Evolutionary conservation across 2,888 invertebrate species (phyloP).

Genomic region (Tenthredo livida): DNA sequence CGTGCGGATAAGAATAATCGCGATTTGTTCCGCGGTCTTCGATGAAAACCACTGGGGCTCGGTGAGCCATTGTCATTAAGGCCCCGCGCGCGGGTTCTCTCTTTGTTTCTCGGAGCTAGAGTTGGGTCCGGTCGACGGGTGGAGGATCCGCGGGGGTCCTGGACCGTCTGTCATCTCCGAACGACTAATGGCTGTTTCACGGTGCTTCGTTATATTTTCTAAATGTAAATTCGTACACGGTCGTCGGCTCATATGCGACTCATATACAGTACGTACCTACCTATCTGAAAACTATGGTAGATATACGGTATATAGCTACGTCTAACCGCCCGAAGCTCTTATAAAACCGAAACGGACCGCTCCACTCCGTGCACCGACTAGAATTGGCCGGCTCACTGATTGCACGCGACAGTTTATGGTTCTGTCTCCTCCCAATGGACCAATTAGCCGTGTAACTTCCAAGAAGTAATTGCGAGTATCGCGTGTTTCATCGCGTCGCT

Average conservation of each 20-base stretch:
- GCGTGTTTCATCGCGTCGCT: conserved; percentile 32
- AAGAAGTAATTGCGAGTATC: conserved; percentile 65
- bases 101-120: conserved; percentile 72
- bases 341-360: conserved; percentile 68
- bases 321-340: conserved; percentile 66
- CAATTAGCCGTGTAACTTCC: conserved; percentile 76
- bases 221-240: conserved; percentile 78
- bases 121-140: conserved; percentile 59
- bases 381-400: conserved; percentile 71
- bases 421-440: conserved; percentile 69
- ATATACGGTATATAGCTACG: conserved; percentile 44
- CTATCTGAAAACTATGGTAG: conserved; percentile 53
- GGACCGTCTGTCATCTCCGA: conserved; percentile 78
- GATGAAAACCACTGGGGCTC: conserved; percentile 66
- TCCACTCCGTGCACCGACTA: conserved; percentile 65
- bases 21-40: conserved; percentile 64
- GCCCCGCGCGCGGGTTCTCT: conserved; percentile 58
- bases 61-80: conserved; percentile 66
- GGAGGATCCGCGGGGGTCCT: conserved; percentile 77
- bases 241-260: conserved; percentile 60
- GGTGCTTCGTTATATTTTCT: conserved; percentile 78
- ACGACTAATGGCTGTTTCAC: conserved; percentile 78
- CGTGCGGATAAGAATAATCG: conserved; percentile 46
- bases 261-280: conserved; percentile 43
- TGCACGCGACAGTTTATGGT: conserved; percentile 78